Conservation (phyloP, 2,797 vertebrate genomes). For the Megalops cyprinoides region DNA sequence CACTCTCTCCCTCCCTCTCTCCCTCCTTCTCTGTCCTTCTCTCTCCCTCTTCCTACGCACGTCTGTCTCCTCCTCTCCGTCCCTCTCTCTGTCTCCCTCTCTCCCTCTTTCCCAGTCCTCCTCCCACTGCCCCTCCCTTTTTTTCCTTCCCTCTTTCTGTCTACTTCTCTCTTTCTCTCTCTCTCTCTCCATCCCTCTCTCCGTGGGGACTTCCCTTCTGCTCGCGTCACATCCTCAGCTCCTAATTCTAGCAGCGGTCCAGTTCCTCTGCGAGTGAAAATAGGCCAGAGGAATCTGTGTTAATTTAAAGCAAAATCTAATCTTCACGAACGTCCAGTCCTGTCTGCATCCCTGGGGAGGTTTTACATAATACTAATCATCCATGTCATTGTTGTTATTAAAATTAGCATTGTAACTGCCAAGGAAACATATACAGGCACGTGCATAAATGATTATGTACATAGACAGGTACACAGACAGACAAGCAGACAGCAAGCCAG, state of each 20-base stretch:
- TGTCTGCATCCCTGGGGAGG: background rate
- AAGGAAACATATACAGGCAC: background rate
- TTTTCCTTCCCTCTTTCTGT: no score
- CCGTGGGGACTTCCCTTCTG: conserved; percentile 9
- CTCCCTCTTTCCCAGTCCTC: no score
- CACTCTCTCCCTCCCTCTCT: background rate
- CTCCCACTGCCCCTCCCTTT: no score
- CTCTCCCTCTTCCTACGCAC: background rate
- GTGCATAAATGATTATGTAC: background rate
- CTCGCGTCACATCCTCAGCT: conserved; percentile 10
- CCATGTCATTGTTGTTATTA: background rate
- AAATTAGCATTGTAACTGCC: background rate
- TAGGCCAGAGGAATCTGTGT: conserved; percentile 13
- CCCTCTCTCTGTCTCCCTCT: no score
- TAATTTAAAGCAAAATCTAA: conserved; percentile 5
- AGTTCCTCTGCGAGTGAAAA: conserved; percentile 6
- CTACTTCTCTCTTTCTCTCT: background rate
- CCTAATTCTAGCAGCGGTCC: conserved; percentile 18
- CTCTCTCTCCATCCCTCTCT: background rate
- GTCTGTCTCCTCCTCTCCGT: no score
- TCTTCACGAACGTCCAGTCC: background rate
- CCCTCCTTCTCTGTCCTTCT: background rate
- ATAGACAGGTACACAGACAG: conserved; percentile 5
- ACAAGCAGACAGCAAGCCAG: background rate
- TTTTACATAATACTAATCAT: background rate